phyloP scores from a whole-genome alignment of 2,888 invertebrate species.

The Hyppa rectilinea region DNA sequence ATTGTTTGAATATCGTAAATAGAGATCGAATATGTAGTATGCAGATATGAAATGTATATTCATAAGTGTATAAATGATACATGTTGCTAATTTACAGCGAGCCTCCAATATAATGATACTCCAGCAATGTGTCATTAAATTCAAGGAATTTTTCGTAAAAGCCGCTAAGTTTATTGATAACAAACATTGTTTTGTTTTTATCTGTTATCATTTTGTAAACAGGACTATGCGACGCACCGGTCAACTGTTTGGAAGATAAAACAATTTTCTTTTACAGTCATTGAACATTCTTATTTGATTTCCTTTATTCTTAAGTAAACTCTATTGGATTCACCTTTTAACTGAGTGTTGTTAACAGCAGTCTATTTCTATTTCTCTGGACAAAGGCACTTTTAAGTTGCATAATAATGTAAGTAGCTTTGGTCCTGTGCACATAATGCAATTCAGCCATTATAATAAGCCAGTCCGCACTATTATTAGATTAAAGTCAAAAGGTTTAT shows the following conservation, averaged over 20 bases:
- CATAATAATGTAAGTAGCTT: no score
- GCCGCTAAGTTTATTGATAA: constrained; percentile 19
- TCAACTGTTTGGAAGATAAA: neutral
- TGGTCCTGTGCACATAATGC: no score
- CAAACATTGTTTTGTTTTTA: constrained; percentile 28
- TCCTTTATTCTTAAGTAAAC: neutral
- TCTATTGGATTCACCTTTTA: neutral
- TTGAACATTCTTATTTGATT: neutral
- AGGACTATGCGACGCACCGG: constrained; percentile 3
- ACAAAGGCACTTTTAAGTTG: neutral
- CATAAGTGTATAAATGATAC: neutral
- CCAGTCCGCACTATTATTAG: neutral
- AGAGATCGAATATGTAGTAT: constrained; percentile 25
- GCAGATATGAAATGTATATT: constrained; percentile 27
- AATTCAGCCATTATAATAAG: no score
- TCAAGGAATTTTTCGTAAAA: constrained; percentile 13
- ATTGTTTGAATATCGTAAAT: constrained; percentile 57
- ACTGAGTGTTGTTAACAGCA: neutral
- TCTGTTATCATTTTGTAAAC: constrained; percentile 10
- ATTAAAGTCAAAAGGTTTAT: no score
- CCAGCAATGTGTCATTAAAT: constrained; percentile 19
- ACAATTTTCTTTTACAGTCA: neutral
- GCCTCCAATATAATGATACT: neutral
- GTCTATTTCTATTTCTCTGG: no score
- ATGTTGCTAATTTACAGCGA: constrained; percentile 6